Evolutionary conservation across 2,888 invertebrate species (phyloP), one percentile per base, ranked within the genome.

Genomic region (Drosophila dives): DNA sequence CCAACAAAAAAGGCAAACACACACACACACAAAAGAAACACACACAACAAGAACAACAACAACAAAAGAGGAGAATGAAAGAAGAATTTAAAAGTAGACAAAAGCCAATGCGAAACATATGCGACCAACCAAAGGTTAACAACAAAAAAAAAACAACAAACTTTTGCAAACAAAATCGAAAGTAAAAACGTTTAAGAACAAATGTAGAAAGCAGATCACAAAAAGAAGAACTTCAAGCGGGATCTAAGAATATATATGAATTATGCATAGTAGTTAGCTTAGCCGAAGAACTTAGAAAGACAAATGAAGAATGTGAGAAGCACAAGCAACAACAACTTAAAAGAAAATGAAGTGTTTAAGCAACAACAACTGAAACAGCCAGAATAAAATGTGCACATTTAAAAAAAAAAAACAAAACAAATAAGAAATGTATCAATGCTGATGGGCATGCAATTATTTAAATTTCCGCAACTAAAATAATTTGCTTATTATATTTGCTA

Each of bases 111-210:
- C 85, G 82, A 84, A 84, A 86, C 87, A 81, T 81, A 89, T 89
- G 85, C 86, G 86, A 86, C 89, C 89, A 89, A 86, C 84, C 84
- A 81, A 83, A 86, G 86, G 89, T 88, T 88, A 86, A 86, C 89
- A 88, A 86, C 86, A 86, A 67, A 65, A 34, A 56, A 51, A 36
- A 7, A 45, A 59, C n/a, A 82, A 45, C 20, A 4, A 45, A 45
- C 81, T 87, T 82, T 79, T 79, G 78, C 61, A 71, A 68, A 62
- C 12, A 34, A 62, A 32, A 66, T 53, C 26, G 12, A 58, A 61
- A 51, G 17, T 33, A 32, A 32, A 54, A 68, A 61, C 48, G 55
- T 66, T 62, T 50, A 64, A 59, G 51, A 64, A 61, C 34, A 36
- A 59, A 15, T 23, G n/a, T 49, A 62, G 33, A 66, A 59, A 50